These are phyloP conservation scores for Semotilus atromaculatus DNA, from an alignment of 2,797 vertebrate species.

Conservation along the genomic window DNA sequence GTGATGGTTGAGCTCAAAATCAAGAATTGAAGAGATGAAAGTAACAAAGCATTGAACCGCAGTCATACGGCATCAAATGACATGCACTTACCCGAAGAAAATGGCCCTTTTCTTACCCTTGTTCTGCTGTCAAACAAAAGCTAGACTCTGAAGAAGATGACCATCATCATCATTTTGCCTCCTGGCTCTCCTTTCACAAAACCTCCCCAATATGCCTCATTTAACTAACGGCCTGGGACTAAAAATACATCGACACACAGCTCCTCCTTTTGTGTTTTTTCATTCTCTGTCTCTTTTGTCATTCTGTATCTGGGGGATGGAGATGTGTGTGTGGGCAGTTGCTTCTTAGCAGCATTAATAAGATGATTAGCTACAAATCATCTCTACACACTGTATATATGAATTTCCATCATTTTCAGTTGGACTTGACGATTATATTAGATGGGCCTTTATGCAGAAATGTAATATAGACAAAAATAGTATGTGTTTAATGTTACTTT, in stretches of 20 bases:
- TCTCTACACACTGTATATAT: neutral
- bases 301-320: neutral
- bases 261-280: neutral
- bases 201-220: slow-evolving; percentile 25
- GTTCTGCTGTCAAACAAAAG: slow-evolving; percentile 31
- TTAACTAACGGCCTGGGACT: slow-evolving; percentile 29
- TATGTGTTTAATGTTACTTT: neutral
- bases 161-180: slow-evolving; percentile 34
- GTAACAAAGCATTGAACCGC: neutral
- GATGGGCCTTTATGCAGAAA: neutral
- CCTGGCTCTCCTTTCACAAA: slow-evolving; percentile 9
- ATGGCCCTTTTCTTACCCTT: slow-evolving; percentile 24
- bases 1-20: neutral
- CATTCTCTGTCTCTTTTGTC: neutral
- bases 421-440: neutral
- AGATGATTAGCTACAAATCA: neutral
- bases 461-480: neutral
- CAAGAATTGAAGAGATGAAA: slow-evolving; percentile 7
- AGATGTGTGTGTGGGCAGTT: neutral
- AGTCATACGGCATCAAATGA: slow-evolving; percentile 13
- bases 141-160: slow-evolving; percentile 17
- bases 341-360: neutral
- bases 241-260: slow-evolving; percentile 34
- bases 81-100: neutral
- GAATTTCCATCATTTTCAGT: neutral